phyloP scores from a whole-genome alignment of 2,888 invertebrate species.

The Sesia apiformis region DNA sequence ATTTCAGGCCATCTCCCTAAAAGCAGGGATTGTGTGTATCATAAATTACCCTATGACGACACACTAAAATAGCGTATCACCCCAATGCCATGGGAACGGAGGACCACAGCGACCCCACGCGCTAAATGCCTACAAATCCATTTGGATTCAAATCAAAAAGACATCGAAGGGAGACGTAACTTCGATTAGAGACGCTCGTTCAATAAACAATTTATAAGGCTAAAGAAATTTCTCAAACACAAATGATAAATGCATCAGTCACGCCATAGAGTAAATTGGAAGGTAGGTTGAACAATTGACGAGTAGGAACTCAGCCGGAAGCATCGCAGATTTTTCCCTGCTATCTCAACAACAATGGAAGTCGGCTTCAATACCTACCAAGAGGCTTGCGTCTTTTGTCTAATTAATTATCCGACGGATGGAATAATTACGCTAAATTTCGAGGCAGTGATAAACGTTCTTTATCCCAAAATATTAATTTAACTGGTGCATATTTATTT shows the following conservation, averaged over 20 bases:
- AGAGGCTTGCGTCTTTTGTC: constrained; percentile 51
- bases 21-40: constrained; percentile 48
- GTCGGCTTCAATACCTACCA: constrained; percentile 45
- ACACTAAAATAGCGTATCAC: constrained; percentile 71
- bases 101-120: constrained; percentile 29
- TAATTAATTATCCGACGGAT: constrained; percentile 63
- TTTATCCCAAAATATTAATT: constrained; percentile 43
- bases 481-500: constrained; percentile 43
- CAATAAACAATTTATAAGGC: constrained; percentile 62
- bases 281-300: constrained; percentile 42
- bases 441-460: constrained; percentile 44
- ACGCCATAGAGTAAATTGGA: constrained; percentile 53
- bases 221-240: constrained; percentile 43
- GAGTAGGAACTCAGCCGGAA: constrained; percentile 42
- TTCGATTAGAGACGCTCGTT: constrained; percentile 60
- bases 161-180: constrained; percentile 45
- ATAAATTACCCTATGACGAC: constrained; percentile 66
- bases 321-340: constrained; percentile 57
- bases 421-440: constrained; percentile 61
- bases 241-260: constrained; percentile 58
- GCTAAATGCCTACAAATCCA: constrained; percentile 67
- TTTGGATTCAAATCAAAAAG: constrained; percentile 59
- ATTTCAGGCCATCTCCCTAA: constrained; percentile 57
- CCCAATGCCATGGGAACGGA: constrained; percentile 65
- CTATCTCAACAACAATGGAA: constrained; percentile 55